phyloP scores from a whole-genome alignment of 2,113 vertebrate genomes.

The human region GRCh38 chr20:24797501-24798000 shows the following conservation, averaged over 20 bases:
- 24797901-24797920: neutral
- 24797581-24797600: neutral
- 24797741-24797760: neutral
- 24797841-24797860: neutral
- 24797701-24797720: no score
- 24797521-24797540: neutral
- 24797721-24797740: neutral
- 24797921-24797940: neutral
- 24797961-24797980: neutral
- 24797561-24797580: neutral
- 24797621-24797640: neutral
- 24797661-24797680: neutral
- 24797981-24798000: no score
- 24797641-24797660: no score
- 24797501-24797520: neutral
- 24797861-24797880: neutral
- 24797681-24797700: neutral
- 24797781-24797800: neutral
- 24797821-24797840: neutral
- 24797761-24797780: neutral
- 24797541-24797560: neutral
- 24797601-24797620: neutral
- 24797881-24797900: neutral
- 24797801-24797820: neutral
- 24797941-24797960: neutral